Base-by-base conservation (phyloP, 2,888 invertebrate genomes). In the Apamea monoglypha region DNA sequence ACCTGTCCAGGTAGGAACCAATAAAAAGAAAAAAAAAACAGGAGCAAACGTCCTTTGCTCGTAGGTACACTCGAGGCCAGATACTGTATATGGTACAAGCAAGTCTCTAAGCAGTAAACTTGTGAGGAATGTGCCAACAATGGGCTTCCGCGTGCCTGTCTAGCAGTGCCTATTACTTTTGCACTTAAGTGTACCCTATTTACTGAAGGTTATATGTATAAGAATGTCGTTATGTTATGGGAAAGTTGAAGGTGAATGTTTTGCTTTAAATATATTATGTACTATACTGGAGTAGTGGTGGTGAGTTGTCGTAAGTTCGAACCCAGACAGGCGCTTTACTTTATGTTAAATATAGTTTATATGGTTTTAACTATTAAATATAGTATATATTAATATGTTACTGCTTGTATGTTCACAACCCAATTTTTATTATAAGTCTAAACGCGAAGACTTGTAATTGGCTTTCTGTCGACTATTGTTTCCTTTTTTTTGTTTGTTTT, bases 111-210 rank as follows among this genome's bases (percentile, higher is more conserved):
- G 88, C 61, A 76, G 71, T 86, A 66, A 88, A 88, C 74, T 83
- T 70, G 78, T 56, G 85, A 64, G 86, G 88, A 88, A 88, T 88
- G 88, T 74, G 80, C 73, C 75, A 82, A 89, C 88, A 88, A 88
- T 85, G 74, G 74, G 56, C 81, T 88, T 89, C 88, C 89, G 88
- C 86, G 75, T 89, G 44, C 86, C 72, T 89, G 36, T 81, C 72
- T 50, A 16, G n/a, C 40, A 12, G 32, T 4, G 10, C 21, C 36
- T 68, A 69, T 71, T 71, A 64, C 66, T 75, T 73, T 10, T 64
- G 80, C 63, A 50, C 70, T 74, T 18, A 36, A 69, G 40, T 75
- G 71, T 74, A 74, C 64, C 40, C 47, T 61, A 72, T 68, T 83
- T 61, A 59, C 29, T 59, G 10, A 40, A 40, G 44, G 7, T 40